phyloP scores from a whole-genome alignment of 2,113 vertebrate species.

The Sinosuthora webbiana region DNA sequence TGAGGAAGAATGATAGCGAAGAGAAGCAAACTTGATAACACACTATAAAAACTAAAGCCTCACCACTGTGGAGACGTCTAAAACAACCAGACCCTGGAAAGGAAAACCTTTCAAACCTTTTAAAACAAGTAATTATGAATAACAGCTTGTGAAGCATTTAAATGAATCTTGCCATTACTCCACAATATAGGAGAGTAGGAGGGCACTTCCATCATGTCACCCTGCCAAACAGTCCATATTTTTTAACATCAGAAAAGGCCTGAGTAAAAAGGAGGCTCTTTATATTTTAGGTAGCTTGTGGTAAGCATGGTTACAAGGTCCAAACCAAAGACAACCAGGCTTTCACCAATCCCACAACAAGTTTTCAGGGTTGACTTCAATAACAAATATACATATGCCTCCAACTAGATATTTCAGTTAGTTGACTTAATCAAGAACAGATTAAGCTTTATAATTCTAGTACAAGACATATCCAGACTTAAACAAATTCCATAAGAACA shows the following conservation, averaged over 20 bases:
- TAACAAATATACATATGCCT: slow-evolving; percentile 69
- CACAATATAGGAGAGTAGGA: background rate
- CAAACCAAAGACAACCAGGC: slow-evolving; percentile 60
- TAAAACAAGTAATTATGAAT: slow-evolving; percentile 17
- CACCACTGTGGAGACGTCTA: background rate
- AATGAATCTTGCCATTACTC: background rate
- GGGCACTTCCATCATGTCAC: background rate
- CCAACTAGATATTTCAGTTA: slow-evolving; percentile 69
- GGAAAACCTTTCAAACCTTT: background rate
- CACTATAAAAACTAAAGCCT: background rate
- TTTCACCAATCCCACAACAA: slow-evolving; percentile 78
- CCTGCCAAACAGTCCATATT: background rate
- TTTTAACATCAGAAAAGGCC: slow-evolving; percentile 29
- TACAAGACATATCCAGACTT: slow-evolving; percentile 43
- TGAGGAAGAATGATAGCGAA: background rate
- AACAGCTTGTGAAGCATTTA: background rate
- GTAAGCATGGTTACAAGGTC: slow-evolving; percentile 71
- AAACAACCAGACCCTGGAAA: background rate
- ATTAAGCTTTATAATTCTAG: slow-evolving; percentile 45
- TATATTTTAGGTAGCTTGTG: slow-evolving; percentile 71
- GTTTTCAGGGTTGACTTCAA: slow-evolving; percentile 72
- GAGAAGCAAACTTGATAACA: background rate
- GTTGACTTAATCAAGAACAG: slow-evolving; percentile 61
- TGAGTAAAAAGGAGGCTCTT: slow-evolving; percentile 21
- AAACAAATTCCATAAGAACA: background rate